Evolutionary conservation across 2,797 vertebrate genomes (phyloP), one percentile per base, ranked within the genome.

Genomic region (Ataeniobius toweri): DNA sequence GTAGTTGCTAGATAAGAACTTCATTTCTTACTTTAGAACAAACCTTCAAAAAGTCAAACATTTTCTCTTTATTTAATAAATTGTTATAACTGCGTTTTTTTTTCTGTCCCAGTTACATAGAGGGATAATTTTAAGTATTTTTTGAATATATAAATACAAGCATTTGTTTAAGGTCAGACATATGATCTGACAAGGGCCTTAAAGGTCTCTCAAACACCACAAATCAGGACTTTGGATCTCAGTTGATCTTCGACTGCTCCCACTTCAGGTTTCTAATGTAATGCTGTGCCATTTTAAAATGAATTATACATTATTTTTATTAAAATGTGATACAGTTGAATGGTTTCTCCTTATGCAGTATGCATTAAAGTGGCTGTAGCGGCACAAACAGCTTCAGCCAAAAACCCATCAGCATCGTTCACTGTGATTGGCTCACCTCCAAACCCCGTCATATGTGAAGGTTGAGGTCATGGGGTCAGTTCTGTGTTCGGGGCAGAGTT

Each of bases 191-290:
- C 69, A 46, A 65, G 72, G 65, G 53, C 61, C 87, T 84, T 89
- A 90, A 94, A 92, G 90, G 91, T 93, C 91, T 92, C 77, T 83
- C 71, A 93, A 93, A 94, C 93, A 92, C 89, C 90, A 93, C 85
- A 85, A 85, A 89, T 91, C 90, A 86, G 86, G 86, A 81, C 80
- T 86, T 88, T 82, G 82, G 80, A 88, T 92, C 89, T 85, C 83
- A 75, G 81, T 85, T 93, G 92, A 94, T 91, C 93, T 94, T 94
- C 87, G 86, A 75, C 72, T 73, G 76, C 84, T 86, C 82, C 83
- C 80, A 50, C 72, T 74, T 58, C 39, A 1, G 67, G 72, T 61
- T 83, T 86, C 80, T 50, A 77, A 87, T 83, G 74, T 76, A 84
- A 87, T 78, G 65, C 84, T 59, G 79, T 85, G 82, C 81, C 87